Conservation (phyloP, 2,888 invertebrate species). For the Heliconius ethilla region DNA sequence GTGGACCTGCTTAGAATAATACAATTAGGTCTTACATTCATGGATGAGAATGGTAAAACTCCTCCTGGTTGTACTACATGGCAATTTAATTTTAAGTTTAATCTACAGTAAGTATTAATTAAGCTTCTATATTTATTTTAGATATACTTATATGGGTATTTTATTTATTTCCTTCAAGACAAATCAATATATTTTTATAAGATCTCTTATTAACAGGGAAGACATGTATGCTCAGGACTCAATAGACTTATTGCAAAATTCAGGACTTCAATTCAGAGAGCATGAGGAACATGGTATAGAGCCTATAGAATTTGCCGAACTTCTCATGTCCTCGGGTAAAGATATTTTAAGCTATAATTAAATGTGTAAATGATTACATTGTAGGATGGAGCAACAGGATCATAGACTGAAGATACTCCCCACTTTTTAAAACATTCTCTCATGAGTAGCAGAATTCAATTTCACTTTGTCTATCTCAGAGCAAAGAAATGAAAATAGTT, state of each 20-base stretch:
- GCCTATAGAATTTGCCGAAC: constrained; percentile 95
- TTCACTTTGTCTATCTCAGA: background rate
- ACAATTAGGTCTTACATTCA: constrained; percentile 95
- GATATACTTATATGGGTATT: constrained; percentile 4
- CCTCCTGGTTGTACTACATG: constrained; percentile 94
- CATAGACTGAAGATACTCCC: too few relatives aligned
- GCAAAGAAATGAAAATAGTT: background rate
- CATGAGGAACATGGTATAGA: constrained; percentile 98
- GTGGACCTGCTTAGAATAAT: constrained; percentile 97
- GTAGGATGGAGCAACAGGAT: too few relatives aligned
- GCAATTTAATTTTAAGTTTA: constrained; percentile 99
- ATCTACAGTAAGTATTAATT: constrained; percentile 86
- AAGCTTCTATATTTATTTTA: constrained; percentile 3
- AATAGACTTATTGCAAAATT: constrained; percentile 95
- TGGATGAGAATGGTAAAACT: constrained; percentile 95
- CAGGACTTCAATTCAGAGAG: constrained; percentile 96
- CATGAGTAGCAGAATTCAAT: background rate
- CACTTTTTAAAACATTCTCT: background rate
- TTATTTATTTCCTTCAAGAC: constrained; percentile 22
- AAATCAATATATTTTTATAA: constrained; percentile 44
- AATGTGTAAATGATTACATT: background rate
- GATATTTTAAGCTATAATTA: background rate
- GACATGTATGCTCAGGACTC: constrained; percentile 99
- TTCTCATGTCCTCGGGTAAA: constrained; percentile 93
- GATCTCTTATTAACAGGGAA: constrained; percentile 82